Evolutionary conservation across 1,140 invertebrate species (phyloP), one percentile per base, ranked within the genome.

Genomic region (Periplaneta americana): DNA sequence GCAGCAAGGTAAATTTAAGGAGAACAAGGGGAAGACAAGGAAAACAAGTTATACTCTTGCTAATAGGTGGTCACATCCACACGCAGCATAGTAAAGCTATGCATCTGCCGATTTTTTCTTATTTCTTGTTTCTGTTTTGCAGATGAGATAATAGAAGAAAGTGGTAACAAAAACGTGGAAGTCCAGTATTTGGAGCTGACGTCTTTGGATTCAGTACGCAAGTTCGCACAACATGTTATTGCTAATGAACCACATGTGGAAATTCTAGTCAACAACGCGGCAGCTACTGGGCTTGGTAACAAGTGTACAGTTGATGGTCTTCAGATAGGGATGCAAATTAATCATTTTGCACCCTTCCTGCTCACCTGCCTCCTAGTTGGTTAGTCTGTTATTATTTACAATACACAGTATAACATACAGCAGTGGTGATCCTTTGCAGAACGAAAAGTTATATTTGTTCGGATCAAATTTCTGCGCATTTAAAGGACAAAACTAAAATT

Each of bases 231-330:
- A 22, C 66, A 85, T 15, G 78, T 85, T 31, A n/a, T 84, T 15
- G 74, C 83, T 36, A 85, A 84, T 77, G 87, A 88, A 80, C 22
- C 79, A 10, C 83, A 87, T 77, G 82, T 93, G 10, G 89, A 93
- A 83, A 89, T 92, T 22, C 83, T 93, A 5, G 88, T 93, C 10
- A 92, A 92, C 79, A 93, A 93, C 84, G 90, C 91, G 34, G 90
- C 87, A 13, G 85, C 86, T 4, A 85, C 86, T 34, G 86, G 85
- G 15, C 76, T 87, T 74, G 79, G 84, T 82, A 86, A 86, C 80
- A 84, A 82, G 75, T 28, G 86, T 18, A 91, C 90, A 8, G 86
- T 87, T 75, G 90, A 92, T 84, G 88, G 89, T 33, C 85, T 91
- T 34, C 88, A 92, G 80, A 81, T 87, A n/a, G 88, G 88, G 80